Conservation (phyloP, 2,888 invertebrate genomes). For the Thymelicus lineola region DNA sequence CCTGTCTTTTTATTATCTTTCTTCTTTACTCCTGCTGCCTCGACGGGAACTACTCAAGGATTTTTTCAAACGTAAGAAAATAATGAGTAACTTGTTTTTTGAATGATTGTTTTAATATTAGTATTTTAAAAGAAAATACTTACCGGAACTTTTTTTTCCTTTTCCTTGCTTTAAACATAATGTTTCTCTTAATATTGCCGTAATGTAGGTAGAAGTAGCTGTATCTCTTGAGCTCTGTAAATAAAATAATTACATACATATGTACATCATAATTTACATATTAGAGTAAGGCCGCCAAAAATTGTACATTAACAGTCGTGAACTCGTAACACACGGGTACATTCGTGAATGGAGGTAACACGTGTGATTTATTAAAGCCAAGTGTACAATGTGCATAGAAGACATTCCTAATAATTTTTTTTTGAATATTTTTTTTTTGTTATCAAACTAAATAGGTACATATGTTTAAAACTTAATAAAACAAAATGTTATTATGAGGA, state of each 20-base stretch:
- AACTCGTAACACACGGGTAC: too few species aligned
- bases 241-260: constrained; percentile 26
- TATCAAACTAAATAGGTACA: too few species aligned
- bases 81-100: not conserved
- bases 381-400: too few species aligned
- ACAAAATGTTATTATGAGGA: too few species aligned
- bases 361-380: too few species aligned
- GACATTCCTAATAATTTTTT: too few species aligned
- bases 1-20: constrained; percentile 73
- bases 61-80: not conserved
- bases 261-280: too few species aligned
- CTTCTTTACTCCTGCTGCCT: constrained; percentile 67
- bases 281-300: too few species aligned
- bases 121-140: constrained; percentile 4
- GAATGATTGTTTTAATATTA: constrained; percentile 12
- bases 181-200: constrained; percentile 85
- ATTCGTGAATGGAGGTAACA: too few species aligned
- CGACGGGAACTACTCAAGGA: constrained; percentile 62
- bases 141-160: constrained; percentile 80
- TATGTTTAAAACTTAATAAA: too few species aligned
- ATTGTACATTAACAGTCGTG: too few species aligned
- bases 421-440: too few species aligned
- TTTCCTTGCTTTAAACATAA: constrained; percentile 85
- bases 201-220: constrained; percentile 80
- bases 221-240: constrained; percentile 84